phyloP scores from a whole-genome alignment of 2,113 vertebrate species.

The Lota lota region DNA sequence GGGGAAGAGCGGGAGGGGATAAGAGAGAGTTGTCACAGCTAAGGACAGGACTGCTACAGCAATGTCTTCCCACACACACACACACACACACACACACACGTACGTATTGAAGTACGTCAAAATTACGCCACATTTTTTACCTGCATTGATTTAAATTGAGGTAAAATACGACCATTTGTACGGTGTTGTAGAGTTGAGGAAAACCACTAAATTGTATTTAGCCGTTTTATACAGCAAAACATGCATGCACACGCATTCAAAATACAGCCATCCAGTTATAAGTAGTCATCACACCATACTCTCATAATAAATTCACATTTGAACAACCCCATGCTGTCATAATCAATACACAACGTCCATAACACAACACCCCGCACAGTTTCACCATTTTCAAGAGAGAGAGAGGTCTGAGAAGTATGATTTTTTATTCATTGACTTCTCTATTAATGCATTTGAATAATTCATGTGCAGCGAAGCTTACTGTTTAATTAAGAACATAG shows the following conservation, averaged over 20 bases:
- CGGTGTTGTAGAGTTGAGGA: too few relatives aligned
- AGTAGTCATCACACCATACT: not conserved
- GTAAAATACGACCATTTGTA: too few relatives aligned
- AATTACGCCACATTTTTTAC: too few relatives aligned
- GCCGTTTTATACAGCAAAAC: not conserved
- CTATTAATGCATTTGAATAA: conserved; percentile 2
- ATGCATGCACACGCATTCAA: not conserved
- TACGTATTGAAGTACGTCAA: too few relatives aligned
- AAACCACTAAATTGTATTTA: too few relatives aligned
- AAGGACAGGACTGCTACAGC: conserved; percentile 62
- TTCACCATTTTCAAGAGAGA: conserved; percentile 11
- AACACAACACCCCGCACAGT: conserved; percentile 7
- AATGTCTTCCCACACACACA: conserved; percentile 16
- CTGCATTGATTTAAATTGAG: too few relatives aligned
- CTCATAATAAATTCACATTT: not conserved
- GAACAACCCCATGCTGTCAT: not conserved
- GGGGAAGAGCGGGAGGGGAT: conserved; percentile 55
- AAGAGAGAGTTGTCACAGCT: conserved; percentile 55
- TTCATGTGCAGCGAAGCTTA: not conserved
- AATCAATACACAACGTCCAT: conserved; percentile 12
- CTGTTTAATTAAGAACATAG: not conserved
- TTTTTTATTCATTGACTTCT: not conserved
- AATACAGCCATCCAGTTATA: not conserved
- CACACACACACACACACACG: conserved; percentile 21
- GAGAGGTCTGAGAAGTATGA: not conserved